phyloP scores from a whole-genome alignment of 2,113 vertebrate species.

The Chitala chitala region DNA sequence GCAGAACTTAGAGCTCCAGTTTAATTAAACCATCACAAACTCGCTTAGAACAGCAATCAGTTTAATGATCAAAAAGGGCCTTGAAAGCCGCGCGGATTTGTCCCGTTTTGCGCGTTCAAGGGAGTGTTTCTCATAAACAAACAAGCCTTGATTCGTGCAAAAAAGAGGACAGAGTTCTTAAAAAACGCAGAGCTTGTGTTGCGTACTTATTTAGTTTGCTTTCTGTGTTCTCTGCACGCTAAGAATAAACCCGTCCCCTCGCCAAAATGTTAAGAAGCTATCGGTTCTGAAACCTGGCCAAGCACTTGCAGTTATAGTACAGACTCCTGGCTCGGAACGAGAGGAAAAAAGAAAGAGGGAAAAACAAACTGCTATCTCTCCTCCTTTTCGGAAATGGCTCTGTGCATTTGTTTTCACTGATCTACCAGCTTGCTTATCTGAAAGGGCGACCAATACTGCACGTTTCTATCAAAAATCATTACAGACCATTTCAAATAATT shows the following conservation, averaged over 20 bases:
- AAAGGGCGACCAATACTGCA: slow-evolving; percentile 44
- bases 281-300: slow-evolving; percentile 36
- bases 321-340: slow-evolving; percentile 30
- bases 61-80: slow-evolving; percentile 43
- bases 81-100: slow-evolving; percentile 39
- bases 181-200: neutral
- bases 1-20: slow-evolving; percentile 29
- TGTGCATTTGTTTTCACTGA: slow-evolving; percentile 44
- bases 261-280: slow-evolving; percentile 28
- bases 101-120: slow-evolving; percentile 35
- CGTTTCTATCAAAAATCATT: slow-evolving; percentile 54
- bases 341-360: slow-evolving; percentile 6
- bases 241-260: slow-evolving; percentile 19
- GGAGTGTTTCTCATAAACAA: slow-evolving; percentile 35
- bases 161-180: slow-evolving; percentile 7
- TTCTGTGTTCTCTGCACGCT: neutral
- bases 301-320: slow-evolving; percentile 35
- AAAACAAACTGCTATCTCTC: slow-evolving; percentile 13
- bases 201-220: neutral
- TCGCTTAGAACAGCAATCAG: slow-evolving; percentile 44
- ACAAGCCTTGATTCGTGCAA: slow-evolving; percentile 22
- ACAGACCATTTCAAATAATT: slow-evolving; percentile 54
- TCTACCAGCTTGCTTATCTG: slow-evolving; percentile 47
- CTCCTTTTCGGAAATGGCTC: slow-evolving; percentile 20
- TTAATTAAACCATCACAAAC: slow-evolving; percentile 48